Evolutionary conservation across 2,888 invertebrate species (phyloP).

Genomic region (Pterostichus madidus): DNA sequence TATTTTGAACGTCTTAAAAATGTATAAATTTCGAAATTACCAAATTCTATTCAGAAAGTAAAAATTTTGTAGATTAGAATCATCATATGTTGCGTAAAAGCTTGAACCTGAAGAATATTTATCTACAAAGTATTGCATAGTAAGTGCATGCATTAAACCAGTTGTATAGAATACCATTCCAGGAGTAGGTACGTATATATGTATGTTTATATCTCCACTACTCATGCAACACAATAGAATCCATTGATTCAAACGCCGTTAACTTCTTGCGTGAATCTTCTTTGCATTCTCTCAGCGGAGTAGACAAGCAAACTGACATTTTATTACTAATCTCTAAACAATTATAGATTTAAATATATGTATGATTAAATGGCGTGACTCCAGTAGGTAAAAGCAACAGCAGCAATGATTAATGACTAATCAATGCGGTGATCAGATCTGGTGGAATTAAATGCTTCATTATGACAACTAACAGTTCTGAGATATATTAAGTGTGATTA

Average conservation of each 20-base stretch:
- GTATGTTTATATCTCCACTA: not conserved
- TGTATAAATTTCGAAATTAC: too few species aligned
- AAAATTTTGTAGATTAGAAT: not conserved
- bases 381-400: constrained; percentile 7
- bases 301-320: constrained; percentile 10
- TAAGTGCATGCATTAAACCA: constrained; percentile 8
- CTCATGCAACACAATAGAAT: not conserved
- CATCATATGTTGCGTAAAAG: not conserved
- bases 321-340: constrained; percentile 53
- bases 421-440: constrained; percentile 46
- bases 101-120: not conserved
- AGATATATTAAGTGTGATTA: constrained; percentile 38
- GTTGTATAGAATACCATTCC: not conserved
- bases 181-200: not conserved
- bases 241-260: constrained; percentile 21
- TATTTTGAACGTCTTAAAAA: too few species aligned
- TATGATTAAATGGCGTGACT: constrained; percentile 41
- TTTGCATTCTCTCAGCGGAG: not conserved
- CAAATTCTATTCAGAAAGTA: not conserved
- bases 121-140: constrained; percentile 11
- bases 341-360: constrained; percentile 50
- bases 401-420: constrained; percentile 41
- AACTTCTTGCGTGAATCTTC: constrained; percentile 2
- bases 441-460: constrained; percentile 43
- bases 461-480: constrained; percentile 54